These are phyloP conservation scores for Agriotes lineatus DNA, from an alignment of 2,888 invertebrate species.

Conservation along the genomic window DNA sequence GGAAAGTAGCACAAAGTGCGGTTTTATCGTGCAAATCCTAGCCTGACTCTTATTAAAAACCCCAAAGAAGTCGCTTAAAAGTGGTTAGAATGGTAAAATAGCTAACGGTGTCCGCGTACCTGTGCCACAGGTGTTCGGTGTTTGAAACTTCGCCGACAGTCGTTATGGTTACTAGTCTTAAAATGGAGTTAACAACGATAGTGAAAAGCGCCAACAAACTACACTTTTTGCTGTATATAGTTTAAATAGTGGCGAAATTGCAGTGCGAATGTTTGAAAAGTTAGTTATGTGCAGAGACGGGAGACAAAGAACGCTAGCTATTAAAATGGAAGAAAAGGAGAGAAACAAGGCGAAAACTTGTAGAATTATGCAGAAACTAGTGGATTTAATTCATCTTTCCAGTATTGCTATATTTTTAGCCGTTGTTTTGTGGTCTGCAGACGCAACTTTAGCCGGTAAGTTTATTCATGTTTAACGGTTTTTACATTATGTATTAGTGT, in stretches of 20 bases:
- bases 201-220: slow-evolving; percentile 14
- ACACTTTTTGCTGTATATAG: slow-evolving; percentile 14
- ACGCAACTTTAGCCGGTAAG: slow-evolving; percentile 25
- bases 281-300: slow-evolving; percentile 30
- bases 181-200: slow-evolving; percentile 44
- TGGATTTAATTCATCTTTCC: slow-evolving; percentile 22
- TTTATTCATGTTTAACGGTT: too few relatives aligned
- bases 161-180: slow-evolving; percentile 43
- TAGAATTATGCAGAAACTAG: slow-evolving; percentile 35
- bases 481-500: too few relatives aligned
- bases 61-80: not conserved
- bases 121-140: slow-evolving; percentile 50
- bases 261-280: slow-evolving; percentile 30
- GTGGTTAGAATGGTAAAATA: slow-evolving; percentile 33
- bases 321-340: slow-evolving; percentile 47
- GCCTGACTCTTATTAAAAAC: too few relatives aligned
- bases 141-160: slow-evolving; percentile 40
- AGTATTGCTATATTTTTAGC: slow-evolving; percentile 20
- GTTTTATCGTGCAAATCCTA: not conserved
- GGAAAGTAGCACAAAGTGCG: not conserved
- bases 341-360: slow-evolving; percentile 28
- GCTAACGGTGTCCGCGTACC: slow-evolving; percentile 48
- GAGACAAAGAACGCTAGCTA: slow-evolving; percentile 37
- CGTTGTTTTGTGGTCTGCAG: slow-evolving; percentile 12
- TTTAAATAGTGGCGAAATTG: slow-evolving; percentile 17